These are phyloP conservation scores for Holcopasites calliopsidis DNA, from an alignment of 1,140 invertebrate genomes.

Conservation along the genomic window DNA sequence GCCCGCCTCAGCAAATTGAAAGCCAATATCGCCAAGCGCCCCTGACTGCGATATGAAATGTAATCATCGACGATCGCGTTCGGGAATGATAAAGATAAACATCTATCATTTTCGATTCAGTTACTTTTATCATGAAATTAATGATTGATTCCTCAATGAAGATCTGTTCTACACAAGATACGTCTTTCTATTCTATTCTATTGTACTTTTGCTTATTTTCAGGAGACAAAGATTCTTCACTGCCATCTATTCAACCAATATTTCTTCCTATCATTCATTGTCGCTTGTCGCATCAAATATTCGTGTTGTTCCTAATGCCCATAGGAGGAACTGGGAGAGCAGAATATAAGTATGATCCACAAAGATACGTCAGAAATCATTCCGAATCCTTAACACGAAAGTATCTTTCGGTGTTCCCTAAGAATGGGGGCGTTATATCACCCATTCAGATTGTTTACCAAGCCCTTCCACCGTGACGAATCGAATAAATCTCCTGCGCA, in stretches of 20 bases:
- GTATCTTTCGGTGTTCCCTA: background rate
- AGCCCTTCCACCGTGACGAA: background rate
- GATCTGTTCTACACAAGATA: too few species aligned
- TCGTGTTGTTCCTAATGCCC: background rate
- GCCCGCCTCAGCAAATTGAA: constrained; percentile 37
- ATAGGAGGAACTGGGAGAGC: background rate
- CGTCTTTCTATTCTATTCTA: too few species aligned
- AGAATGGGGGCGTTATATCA: too few species aligned
- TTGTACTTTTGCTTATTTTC: background rate
- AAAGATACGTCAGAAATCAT: background rate
- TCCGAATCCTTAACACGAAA: background rate
- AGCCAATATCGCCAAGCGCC: constrained; percentile 28
- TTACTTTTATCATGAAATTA: too few species aligned
- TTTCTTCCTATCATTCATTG: constrained; percentile 11
- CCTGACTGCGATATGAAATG: constrained; percentile 15
- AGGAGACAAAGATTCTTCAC: background rate
- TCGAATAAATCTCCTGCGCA: background rate
- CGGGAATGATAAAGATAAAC: background rate
- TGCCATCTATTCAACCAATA: background rate
- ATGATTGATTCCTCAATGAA: too few species aligned
- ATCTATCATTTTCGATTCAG: constrained; percentile 45
- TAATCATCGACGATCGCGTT: constrained; percentile 47
- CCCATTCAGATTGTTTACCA: background rate
- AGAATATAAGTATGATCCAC: background rate
- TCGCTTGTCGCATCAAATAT: background rate